Percentiles rank a stretch among this genome's conserved stretches.
These are phyloP conservation scores for Lepus americanus DNA, from an alignment of 2,113 vertebrate genomes.

Conservation along the genomic window DNA sequence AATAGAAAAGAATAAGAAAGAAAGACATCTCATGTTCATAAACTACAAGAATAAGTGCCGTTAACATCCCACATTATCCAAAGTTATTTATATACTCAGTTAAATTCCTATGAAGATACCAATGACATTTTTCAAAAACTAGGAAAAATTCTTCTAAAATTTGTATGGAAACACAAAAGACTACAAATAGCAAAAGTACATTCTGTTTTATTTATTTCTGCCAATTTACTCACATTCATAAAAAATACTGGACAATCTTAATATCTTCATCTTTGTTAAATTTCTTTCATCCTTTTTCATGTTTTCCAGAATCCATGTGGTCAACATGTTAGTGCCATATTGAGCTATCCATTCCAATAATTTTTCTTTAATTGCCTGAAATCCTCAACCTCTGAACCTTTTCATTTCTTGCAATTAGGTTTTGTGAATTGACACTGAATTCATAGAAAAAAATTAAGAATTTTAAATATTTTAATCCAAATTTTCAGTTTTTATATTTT, in stretches of 20 bases:
- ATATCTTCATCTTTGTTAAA: neutral
- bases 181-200: neutral
- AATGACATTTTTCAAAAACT: too few species aligned
- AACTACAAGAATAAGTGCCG: too few species aligned
- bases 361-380: neutral
- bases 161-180: too few species aligned
- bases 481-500: conserved; percentile 16
- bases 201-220: neutral
- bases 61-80: too few species aligned
- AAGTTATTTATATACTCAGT: too few species aligned
- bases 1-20: too few species aligned
- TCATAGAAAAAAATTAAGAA: neutral
- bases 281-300: neutral
- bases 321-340: neutral
- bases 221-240: neutral
- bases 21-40: too few species aligned
- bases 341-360: neutral
- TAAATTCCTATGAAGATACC: too few species aligned
- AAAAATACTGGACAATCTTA: neutral
- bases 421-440: neutral
- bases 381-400: neutral
- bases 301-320: neutral
- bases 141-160: too few species aligned
- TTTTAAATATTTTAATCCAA: neutral
- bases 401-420: neutral